Evolutionary conservation across 2,113 vertebrate species (phyloP).

Genomic region (Pelobates fuscus): DNA sequence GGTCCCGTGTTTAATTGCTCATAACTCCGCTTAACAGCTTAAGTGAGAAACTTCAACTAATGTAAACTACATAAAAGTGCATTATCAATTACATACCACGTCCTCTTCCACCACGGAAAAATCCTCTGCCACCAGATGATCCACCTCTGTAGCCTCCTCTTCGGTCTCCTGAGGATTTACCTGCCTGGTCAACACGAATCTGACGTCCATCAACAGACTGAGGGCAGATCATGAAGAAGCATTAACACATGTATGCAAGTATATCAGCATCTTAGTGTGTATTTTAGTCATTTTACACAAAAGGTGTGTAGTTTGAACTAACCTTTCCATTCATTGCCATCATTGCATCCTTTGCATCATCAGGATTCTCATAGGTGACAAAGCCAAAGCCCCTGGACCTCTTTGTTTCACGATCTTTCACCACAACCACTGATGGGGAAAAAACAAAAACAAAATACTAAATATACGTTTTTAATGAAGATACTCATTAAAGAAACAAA

Average conservation of each 20-base stretch:
- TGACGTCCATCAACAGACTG: constrained; percentile 89
- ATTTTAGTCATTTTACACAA: no score
- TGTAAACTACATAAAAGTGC: no score
- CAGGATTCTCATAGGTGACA: constrained; percentile 92
- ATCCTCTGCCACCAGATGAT: constrained; percentile 73
- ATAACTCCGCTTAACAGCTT: no score
- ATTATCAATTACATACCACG: constrained; percentile 80
- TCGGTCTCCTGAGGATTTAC: constrained; percentile 81
- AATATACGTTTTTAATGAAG: not conserved
- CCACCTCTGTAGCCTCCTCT: constrained; percentile 78
- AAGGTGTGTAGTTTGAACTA: constrained; percentile 21
- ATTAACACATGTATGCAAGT: not conserved
- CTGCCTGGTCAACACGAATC: constrained; percentile 94
- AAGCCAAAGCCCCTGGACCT: constrained; percentile 94
- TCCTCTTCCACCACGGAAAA: constrained; percentile 78
- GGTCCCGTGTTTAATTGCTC: no score
- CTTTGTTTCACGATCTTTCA: constrained; percentile 93
- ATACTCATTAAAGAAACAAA: no score
- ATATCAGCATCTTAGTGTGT: no score
- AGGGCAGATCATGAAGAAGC: no score
- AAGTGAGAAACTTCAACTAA: no score
- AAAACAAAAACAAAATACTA: rapidly evolving
- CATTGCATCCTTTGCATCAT: constrained; percentile 94
- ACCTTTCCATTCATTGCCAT: constrained; percentile 98
- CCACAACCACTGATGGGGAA: constrained; percentile 78